Evolutionary conservation across 2,113 vertebrate species (phyloP).

Genomic region (Rhipidura dahli): DNA sequence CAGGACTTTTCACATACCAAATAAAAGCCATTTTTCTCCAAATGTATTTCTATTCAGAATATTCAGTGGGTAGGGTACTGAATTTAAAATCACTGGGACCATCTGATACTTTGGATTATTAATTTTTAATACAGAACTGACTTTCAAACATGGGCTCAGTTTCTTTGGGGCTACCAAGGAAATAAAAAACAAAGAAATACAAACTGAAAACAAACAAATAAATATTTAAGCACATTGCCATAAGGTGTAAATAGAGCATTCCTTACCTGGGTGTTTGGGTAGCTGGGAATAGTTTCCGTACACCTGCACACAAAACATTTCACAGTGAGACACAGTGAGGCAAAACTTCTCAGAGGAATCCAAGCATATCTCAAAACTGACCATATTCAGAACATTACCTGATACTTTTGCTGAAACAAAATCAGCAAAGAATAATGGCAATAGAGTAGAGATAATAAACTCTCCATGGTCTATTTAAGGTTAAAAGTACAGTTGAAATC

Average conservation of each 20-base stretch:
- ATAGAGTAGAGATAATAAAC: neutral
- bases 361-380: neutral
- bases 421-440: slow-evolving; percentile 71
- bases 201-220: neutral
- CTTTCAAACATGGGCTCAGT: accelerated
- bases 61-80: neutral
- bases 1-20: accelerated
- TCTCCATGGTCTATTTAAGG: slow-evolving; percentile 51
- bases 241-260: neutral
- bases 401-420: slow-evolving; percentile 54
- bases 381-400: slow-evolving; percentile 74
- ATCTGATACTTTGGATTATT: neutral
- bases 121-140: neutral
- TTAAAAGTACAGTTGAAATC: neutral
- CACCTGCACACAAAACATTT: slow-evolving; percentile 75
- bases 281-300: slow-evolving; percentile 64
- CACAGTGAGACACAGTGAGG: neutral
- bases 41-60: neutral
- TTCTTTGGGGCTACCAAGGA: neutral
- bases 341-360: neutral
- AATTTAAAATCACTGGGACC: neutral
- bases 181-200: neutral
- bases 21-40: neutral
- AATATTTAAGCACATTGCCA: neutral
- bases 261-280: slow-evolving; percentile 87